Conservation (phyloP, 2,797 vertebrate species). For the Fundulus diaphanus region DNA sequence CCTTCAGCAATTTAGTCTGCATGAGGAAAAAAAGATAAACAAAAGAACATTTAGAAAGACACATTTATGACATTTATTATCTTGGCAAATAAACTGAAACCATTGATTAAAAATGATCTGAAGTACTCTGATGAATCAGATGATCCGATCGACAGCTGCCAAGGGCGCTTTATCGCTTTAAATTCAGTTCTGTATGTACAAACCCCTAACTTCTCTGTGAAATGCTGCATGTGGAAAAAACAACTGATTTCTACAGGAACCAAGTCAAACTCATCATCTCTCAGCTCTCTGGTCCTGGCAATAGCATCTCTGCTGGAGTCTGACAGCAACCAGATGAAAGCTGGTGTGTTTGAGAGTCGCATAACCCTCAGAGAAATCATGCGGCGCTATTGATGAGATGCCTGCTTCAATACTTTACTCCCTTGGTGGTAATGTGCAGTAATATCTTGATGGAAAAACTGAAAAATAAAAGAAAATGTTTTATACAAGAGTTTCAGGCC, state of each 20-base stretch:
- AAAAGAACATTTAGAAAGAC: too few species aligned
- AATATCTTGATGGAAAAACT: conserved; percentile 16
- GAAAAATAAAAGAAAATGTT: conserved; percentile 15
- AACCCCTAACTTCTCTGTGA: conserved; percentile 1
- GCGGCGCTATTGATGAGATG: conserved; percentile 39
- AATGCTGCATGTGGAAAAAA: conserved; percentile 7
- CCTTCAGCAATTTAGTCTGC: too few species aligned
- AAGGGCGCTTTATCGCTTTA: too few species aligned
- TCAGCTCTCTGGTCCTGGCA: conserved; percentile 20
- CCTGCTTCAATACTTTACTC: conserved; percentile 29
- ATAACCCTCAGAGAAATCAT: conserved; percentile 29
- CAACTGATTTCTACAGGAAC: conserved; percentile 31
- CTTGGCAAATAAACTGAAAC: too few species aligned
- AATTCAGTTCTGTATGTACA: neutral
- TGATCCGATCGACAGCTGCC: neutral
- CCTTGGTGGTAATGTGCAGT: conserved; percentile 9
- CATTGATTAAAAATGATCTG: too few species aligned
- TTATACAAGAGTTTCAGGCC: conserved; percentile 2
- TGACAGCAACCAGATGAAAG: conserved; percentile 57
- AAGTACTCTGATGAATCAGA: neutral
- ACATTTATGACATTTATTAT: too few species aligned
- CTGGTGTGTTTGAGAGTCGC: conserved; percentile 29
- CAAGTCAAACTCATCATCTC: conserved; percentile 28
- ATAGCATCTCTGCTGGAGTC: conserved; percentile 43
- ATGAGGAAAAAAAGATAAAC: too few species aligned